Evolutionary conservation across 2,797 vertebrate genomes (phyloP), one percentile per base, ranked within the genome.

Genomic region (Sebastiscus albofasciatus): DNA sequence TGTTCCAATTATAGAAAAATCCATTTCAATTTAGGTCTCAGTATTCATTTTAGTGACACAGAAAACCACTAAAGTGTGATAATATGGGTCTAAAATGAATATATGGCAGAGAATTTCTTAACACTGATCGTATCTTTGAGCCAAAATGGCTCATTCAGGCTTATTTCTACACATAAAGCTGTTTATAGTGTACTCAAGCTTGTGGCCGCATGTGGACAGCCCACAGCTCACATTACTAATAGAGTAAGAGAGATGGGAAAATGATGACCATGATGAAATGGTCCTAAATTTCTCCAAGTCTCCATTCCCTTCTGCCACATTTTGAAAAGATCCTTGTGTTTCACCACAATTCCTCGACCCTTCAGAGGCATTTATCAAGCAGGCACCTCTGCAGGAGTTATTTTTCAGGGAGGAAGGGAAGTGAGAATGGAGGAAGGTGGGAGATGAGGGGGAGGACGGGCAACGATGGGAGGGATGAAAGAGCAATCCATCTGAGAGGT

Each of bases 401-500:
- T 92, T 91, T 90, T 59, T 91, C 85, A 86, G 61, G 73, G 46
- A 61, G 67, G 67, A 69, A 26, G 46, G 58, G 76, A 85, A 85
- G 73, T 75, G 62, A 82, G 74, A 86, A 58, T 20, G 42, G 64
- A 81, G 69, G 42, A 13, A 72, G 71, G 82, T 75, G 77, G 85
- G 80, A 83, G 88, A 77, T 42, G 72, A 89, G 86, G 77, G 56
- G 81, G 87, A 89, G 80, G 83, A 85, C 8, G 46, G 69, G 74
- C 56, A 36, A 80, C 55, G 74, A 81, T 78, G 67, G 72, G 85
- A 87, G 42, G 78, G 70, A 75, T 83, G 78, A 85, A 75, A 81
- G 81, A 58, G 73, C 61, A 80, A 93, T 92, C 87, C 79, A 90
- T 92, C 87, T 90, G 77, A 80, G 65, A 46, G 39, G 79, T 46